These are phyloP conservation scores for Mustela lutreola DNA, from an alignment of 2,113 vertebrate species.

Conservation along the genomic window DNA sequence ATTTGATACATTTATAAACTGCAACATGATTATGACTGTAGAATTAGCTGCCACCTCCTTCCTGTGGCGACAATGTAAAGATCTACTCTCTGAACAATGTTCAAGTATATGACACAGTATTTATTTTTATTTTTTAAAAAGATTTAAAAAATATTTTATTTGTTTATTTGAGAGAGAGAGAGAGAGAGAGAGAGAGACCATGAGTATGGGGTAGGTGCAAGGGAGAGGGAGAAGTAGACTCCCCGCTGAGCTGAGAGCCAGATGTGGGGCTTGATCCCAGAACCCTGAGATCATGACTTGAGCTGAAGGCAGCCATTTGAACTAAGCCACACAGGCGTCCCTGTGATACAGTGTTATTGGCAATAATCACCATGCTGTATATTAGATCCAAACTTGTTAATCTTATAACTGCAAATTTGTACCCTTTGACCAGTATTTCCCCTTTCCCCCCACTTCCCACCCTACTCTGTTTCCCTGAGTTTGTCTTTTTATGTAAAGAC, in stretches of 20 bases:
- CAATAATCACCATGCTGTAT: neutral
- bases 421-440: neutral
- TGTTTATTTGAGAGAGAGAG: too few species aligned
- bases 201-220: too few species aligned
- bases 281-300: too few species aligned
- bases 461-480: neutral
- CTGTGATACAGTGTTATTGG: neutral
- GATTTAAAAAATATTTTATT: too few species aligned
- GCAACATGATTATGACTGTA: neutral
- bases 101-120: neutral
- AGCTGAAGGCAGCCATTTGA: too few species aligned
- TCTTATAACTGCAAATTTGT: neutral
- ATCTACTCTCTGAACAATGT: neutral
- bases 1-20: neutral
- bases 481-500: neutral
- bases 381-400: neutral
- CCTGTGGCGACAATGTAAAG: neutral
- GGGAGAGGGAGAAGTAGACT: too few species aligned
- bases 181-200: too few species aligned
- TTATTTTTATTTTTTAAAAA: too few species aligned
- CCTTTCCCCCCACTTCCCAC: neutral
- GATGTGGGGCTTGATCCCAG: too few species aligned
- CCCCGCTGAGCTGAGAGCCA: too few species aligned
- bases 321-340: too few species aligned
- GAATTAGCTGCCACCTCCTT: neutral